Evolutionary conservation across 2,888 invertebrate species (phyloP), one percentile per base, ranked within the genome.

Genomic region (Acleris cristana): DNA sequence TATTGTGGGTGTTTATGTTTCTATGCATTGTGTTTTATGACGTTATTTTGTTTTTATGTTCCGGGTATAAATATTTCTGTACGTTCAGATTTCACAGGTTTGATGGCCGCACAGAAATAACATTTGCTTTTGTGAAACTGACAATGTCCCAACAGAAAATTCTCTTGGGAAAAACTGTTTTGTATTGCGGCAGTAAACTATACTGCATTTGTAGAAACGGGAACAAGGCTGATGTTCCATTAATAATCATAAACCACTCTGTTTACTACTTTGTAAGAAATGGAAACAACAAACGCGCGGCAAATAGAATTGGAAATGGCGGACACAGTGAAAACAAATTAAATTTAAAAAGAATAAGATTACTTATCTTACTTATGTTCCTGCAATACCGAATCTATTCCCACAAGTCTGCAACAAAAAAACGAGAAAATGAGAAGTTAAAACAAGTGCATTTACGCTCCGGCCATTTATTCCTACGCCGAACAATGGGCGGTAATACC

Each of bases 401-500:
- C 58, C 12, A 26, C 44, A 56, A 21, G 10, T 56, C 40, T 48
- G 7, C 8, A 8, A 51, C 49, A 65, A 26, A 60, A 65, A 44
- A 60, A 60, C 60, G 78, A 79, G 78, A 68, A 78, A 76, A 51
- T 79, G 34, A 81, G 82, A 80, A 84, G 81, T 85, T 82, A 78
- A 78, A 84, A 87, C 85, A 84, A 85, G 83, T 85, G 82, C 81
- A 76, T 81, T 81, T 80, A 81, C 81, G 80, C 76, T 74, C 71
- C 77, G 75, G 76, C 75, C 74, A 75, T 76, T 76, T 88, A 90
- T 88, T 85, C 81, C 82, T 86, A 86, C 86, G 80, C 70, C 72
- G 85, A 92, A 92, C 91, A 92, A 92, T 92, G 85, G 90, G 78
- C 77, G 74, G 83, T 82, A 83, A 81, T 82, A 81, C 76, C 78